These are phyloP conservation scores for Therioaphis trifolii DNA, from an alignment of 2,888 invertebrate species.

Conservation along the genomic window DNA sequence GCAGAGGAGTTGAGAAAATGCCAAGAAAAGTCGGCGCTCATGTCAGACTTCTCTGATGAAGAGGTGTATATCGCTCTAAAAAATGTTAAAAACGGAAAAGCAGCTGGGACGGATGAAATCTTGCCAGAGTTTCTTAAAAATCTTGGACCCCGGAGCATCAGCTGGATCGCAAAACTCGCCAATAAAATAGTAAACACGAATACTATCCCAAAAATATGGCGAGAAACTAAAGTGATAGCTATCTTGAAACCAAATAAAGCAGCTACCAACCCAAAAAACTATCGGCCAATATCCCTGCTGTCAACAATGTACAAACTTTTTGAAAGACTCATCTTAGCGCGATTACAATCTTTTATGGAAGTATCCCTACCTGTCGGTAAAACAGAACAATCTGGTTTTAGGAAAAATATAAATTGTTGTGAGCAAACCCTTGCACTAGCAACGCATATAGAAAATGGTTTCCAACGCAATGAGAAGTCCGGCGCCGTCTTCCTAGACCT, in stretches of 20 bases:
- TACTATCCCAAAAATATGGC: background rate
- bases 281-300: background rate
- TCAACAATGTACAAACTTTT: slow-evolving; percentile 3
- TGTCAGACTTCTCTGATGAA: too few species aligned
- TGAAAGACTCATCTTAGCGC: background rate
- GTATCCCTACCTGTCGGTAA: background rate
- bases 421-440: background rate
- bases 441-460: background rate
- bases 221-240: background rate
- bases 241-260: background rate
- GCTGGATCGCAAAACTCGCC: background rate
- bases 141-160: background rate
- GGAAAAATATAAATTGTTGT: slow-evolving; percentile 21
- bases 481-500: background rate
- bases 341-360: background rate
- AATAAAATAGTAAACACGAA: background rate
- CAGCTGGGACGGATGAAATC: background rate
- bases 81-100: background rate
- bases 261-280: too few species aligned
- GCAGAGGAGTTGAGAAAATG: too few species aligned
- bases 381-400: background rate
- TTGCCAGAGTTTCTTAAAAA: background rate
- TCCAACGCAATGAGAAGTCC: background rate
- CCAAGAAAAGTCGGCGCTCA: too few species aligned
- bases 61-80: background rate